Base-by-base conservation (phyloP, 2,113 vertebrate species). In the Oceanodroma tethys region DNA sequence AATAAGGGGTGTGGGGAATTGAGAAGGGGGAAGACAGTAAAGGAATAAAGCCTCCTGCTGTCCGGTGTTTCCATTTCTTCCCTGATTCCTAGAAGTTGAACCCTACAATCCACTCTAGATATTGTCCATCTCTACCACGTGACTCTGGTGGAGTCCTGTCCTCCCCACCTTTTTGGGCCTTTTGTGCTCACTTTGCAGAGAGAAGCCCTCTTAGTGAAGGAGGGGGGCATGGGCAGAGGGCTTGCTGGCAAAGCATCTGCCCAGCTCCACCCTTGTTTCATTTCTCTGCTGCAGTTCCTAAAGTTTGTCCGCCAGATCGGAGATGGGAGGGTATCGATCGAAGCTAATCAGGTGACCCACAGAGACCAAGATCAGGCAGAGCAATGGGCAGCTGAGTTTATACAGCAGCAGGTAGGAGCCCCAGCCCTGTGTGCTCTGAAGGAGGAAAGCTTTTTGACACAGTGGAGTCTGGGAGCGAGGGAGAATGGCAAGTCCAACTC, bases 231-330 rank as follows among this genome's bases (percentile, higher is more conserved):
- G 63, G 66, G 42, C 67, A 80, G 83, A 82, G 91, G 93, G 68
- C 55, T 86, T 67, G 67, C 75, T 81, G 91, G 58, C 85, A 93
- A 79, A 95, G 76, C 91, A 53, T 95, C 81, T 97, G 83, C 97
- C 97, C 90, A 86, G 98, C 94, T 95, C 97, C 96, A 98, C 63
- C 34, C 96, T 95, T 98, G 88, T 98, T 96, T 98, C 97, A 68
- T 98, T 97, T 99, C 97, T 97, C 98, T 98, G 98, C 98, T 97
- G 98, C 99, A 99, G 99, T 99, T 99, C 99, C 98, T 99, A 99
- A 99, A 98, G 97, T 99, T 99, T 99, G 98, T 99, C 98, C 99
- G 98, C 98, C 99, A 99, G 98, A 99, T 99, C 99, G 99, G 99
- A 98, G 99, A 99, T 98, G 99, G 99, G 96, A 98, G 98, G 98